Evolutionary conservation across 1,140 invertebrate species (phyloP), one percentile per base, ranked within the genome.

Genomic region (Heterodera schachtii): DNA sequence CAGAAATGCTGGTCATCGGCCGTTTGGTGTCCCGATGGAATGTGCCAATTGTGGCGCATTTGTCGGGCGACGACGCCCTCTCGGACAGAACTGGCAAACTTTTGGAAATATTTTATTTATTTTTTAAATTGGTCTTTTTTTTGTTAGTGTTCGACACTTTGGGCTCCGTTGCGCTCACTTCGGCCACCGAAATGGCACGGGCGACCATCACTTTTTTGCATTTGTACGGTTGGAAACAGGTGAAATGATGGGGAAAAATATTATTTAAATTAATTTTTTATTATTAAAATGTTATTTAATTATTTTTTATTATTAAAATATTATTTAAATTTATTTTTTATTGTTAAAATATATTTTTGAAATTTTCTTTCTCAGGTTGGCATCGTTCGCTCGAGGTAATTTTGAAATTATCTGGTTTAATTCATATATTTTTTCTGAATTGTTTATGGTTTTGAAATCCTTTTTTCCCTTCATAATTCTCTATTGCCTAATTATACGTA

Each of bases 1-100:
- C n/a, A 88, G 88, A 89, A 84, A 89, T 89, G 87, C 81, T 90
- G 4, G 85, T 89, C 4, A 90, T 89, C 73, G 88, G 87, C 7
- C 86, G 88, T 16, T 80, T 89, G 13, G 89, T 83, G 3, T 86
- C 88, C 49, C 83, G 87, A 11, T 89, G 88, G 88, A 89, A 89
- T 67, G 89, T 89, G 9, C 88, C 88, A 16, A 89, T 89, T 74
- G 87, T 89, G 70, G 88, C 88, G 19, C 88, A 89, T 73, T 84
- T 89, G 85, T 90, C 89, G 66, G 88, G 88, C 71, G 88, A 89
- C 74, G 88, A 89, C 73, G 85, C 82, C 3, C 86, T 89, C 1
- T 82, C 86, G 7, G 88, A 89, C 75, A 83, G 88, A 66, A 67
- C 64, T 16, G 79, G 87, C 90, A 86, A 60, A 52, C 0, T 8